A percentile compares a stretch with the other conserved stretches of the same genome.
Conservation (phyloP, 2,113 vertebrate species). For the Galemys pyrenaicus region DNA sequence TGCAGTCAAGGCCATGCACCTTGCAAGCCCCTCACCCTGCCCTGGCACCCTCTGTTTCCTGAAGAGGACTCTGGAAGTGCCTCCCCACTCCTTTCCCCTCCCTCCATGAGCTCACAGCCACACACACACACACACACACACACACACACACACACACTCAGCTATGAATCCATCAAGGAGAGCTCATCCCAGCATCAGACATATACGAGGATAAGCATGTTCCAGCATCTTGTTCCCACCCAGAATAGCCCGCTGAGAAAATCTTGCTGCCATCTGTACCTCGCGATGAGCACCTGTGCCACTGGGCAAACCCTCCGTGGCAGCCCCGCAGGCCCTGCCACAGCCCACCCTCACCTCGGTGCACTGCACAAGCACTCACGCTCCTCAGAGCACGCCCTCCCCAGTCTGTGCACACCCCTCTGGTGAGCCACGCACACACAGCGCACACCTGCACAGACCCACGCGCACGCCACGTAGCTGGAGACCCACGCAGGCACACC, state of each 20-base stretch:
- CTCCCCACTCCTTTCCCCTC: not conserved
- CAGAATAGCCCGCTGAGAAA: constrained; percentile 25
- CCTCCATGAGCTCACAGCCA: not conserved
- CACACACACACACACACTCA: not conserved
- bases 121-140: not conserved
- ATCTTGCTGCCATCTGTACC: not conserved
- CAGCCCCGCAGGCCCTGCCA: not conserved
- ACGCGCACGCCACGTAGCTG: rapidly evolving
- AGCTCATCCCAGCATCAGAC: not conserved
- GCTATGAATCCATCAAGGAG: constrained; percentile 35
- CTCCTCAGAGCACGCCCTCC: not conserved
- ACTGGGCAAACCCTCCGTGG: not conserved
- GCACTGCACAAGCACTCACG: not conserved
- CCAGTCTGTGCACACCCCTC: not conserved
- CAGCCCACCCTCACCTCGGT: not conserved
- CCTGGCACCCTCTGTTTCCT: not conserved
- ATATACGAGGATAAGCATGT: not conserved
- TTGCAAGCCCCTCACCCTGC: not conserved
- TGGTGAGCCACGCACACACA: no score
- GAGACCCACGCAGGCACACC: not conserved
- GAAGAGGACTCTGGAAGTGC: not conserved
- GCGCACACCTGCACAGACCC: not conserved
- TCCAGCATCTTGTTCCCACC: constrained; percentile 45
- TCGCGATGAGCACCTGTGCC: not conserved
- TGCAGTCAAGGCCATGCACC: not conserved